Conservation (phyloP, 2,113 vertebrate genomes). For the Xenotilapia flavipinnis region DNA sequence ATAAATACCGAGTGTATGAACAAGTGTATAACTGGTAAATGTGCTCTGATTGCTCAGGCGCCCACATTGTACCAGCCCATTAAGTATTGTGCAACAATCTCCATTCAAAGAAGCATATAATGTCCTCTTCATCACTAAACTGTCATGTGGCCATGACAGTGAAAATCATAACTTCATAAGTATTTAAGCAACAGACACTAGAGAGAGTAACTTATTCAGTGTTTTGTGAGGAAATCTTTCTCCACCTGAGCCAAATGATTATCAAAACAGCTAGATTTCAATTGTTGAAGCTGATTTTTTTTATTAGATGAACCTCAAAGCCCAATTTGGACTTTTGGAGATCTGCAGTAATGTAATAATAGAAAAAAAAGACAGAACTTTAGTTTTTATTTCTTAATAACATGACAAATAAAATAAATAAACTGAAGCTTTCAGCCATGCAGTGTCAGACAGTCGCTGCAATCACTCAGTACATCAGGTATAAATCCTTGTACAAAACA, state of each 20-base stretch:
- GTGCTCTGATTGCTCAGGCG: neutral
- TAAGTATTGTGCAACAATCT: neutral
- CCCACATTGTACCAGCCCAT: neutral
- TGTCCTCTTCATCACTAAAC: neutral
- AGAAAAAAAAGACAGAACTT: neutral
- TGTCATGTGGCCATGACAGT: neutral
- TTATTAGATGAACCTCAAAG: neutral
- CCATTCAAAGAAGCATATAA: neutral
- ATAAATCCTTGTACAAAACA: neutral
- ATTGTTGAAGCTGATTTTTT: neutral
- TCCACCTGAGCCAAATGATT: neutral
- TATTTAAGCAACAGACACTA: neutral
- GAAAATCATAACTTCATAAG: neutral
- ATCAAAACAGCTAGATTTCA: neutral
- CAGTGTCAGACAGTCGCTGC: neutral
- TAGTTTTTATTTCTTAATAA: constrained; percentile 40
- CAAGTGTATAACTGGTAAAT: neutral
- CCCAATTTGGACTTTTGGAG: neutral
- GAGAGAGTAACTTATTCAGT: neutral
- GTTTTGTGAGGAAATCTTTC: neutral
- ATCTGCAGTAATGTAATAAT: neutral
- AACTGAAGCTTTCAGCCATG: constrained; percentile 12
- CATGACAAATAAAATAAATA: constrained; percentile 37
- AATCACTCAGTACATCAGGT: neutral
- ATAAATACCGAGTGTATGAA: neutral